Percentiles rank a stretch among this genome's conserved stretches.
These are phyloP conservation scores for Oedothorax gibbosus DNA, from an alignment of 1,140 invertebrate species.

Conservation along the genomic window DNA sequence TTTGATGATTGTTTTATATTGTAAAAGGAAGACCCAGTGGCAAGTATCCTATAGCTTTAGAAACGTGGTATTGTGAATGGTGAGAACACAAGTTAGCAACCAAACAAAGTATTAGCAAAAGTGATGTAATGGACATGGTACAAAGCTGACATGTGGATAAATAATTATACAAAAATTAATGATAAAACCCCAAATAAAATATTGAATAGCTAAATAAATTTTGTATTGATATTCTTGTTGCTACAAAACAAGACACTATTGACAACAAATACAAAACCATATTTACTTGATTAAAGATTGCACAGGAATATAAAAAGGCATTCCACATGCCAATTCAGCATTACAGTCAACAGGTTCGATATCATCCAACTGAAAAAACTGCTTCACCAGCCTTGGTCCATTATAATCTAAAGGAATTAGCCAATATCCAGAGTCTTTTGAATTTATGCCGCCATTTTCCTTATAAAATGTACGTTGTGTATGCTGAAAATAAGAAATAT, in stretches of 20 bases:
- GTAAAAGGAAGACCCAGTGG: no score
- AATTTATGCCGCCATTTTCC: constrained; percentile 62
- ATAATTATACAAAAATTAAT: no score
- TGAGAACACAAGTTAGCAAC: no score
- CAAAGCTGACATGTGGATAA: no score
- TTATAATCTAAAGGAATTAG: constrained; percentile 80
- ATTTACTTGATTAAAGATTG: constrained; percentile 72
- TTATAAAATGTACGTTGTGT: constrained; percentile 71
- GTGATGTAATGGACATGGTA: no score
- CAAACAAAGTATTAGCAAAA: no score
- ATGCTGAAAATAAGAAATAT: constrained; percentile 70
- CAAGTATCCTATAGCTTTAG: no score
- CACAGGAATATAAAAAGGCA: constrained; percentile 79
- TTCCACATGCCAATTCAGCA: constrained; percentile 76
- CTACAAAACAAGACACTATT: background rate
- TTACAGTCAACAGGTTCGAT: constrained; percentile 74
- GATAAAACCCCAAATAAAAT: no score
- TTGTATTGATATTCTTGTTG: background rate
- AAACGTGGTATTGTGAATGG: no score
- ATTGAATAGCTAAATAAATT: no score
- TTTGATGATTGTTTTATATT: no score
- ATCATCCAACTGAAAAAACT: constrained; percentile 72
- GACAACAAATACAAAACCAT: background rate
- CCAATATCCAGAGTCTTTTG: constrained; percentile 77
- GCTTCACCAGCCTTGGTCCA: constrained; percentile 75